Evolutionary conservation across 2,888 invertebrate genomes (phyloP).

Genomic region (Epirrita christyi): DNA sequence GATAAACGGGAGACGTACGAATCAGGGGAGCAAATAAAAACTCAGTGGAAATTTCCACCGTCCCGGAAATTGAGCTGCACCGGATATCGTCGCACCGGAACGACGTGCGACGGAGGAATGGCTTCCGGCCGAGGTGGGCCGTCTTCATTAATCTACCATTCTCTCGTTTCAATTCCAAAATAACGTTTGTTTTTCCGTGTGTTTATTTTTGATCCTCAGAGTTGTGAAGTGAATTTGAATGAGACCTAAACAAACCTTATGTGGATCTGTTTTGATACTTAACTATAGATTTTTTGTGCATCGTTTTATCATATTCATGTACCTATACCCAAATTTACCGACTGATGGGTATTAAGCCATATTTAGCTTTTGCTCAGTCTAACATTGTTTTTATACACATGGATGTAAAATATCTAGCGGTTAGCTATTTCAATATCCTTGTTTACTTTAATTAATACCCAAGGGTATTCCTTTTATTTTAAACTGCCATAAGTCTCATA

Average conservation of each 20-base stretch:
- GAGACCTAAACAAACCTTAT: background rate
- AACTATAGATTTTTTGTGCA: too few species aligned
- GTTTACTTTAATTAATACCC: too few species aligned
- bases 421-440: too few species aligned
- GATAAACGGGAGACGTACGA: conserved; percentile 48
- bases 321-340: too few species aligned
- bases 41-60: conserved; percentile 66
- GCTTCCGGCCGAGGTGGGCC: conserved; percentile 74
- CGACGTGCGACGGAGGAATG: conserved; percentile 74
- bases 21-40: conserved; percentile 70
- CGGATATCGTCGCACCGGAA: conserved; percentile 82
- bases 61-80: conserved; percentile 80
- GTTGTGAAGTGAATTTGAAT: conserved; percentile 28
- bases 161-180: conserved; percentile 55
- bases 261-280: too few species aligned
- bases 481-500: too few species aligned
- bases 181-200: conserved; percentile 45
- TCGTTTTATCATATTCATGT: too few species aligned
- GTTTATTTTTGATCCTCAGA: conserved; percentile 30
- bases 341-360: too few species aligned
- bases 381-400: too few species aligned
- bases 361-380: too few species aligned
- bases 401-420: too few species aligned
- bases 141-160: conserved; percentile 70
- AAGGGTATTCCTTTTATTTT: too few species aligned